Evolutionary conservation across 23 tunicate genomes (phyloP).

Genomic region (Botrylloides violaceus): DNA sequence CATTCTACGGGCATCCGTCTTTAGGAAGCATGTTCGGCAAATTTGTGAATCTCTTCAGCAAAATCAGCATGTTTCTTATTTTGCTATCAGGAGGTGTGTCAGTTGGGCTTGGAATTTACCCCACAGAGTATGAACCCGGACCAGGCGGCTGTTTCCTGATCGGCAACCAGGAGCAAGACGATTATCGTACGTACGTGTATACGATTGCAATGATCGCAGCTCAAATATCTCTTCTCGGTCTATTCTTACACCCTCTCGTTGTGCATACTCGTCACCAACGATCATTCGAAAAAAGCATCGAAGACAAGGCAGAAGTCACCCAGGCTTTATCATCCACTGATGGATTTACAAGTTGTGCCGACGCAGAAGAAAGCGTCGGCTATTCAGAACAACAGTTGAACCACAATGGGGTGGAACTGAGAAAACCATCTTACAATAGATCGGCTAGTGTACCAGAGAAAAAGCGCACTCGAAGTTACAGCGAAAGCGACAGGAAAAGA

Average conservation of each 20-base stretch:
- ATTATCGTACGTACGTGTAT: conserved; percentile 15
- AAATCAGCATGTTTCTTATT: neutral
- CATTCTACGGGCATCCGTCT: conserved; percentile 27
- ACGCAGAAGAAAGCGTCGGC: too few relatives aligned
- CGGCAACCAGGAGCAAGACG: neutral
- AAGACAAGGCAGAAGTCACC: neutral
- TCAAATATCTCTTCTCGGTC: neutral
- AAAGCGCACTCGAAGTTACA: neutral
- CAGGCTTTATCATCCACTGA: neutral
- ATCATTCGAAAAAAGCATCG: neutral
- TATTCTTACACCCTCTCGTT: conserved; percentile 1
- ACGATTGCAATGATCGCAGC: conserved; percentile 8
- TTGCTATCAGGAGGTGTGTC: conserved; percentile 1
- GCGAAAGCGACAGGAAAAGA: neutral
- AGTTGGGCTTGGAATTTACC: neutral
- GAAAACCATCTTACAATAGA: neutral
- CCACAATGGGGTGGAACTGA: neutral
- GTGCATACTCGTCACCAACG: conserved; percentile 6
- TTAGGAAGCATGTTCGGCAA: conserved; percentile 17
- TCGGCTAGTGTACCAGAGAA: neutral
- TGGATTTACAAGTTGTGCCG: neutral
- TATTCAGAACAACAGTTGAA: neutral
- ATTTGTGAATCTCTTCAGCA: neutral
- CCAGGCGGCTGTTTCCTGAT: conserved; percentile 17
- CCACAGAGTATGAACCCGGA: conserved; percentile 8